These are phyloP conservation scores for Eupeodes latifasciatus DNA, from an alignment of 2,888 invertebrate genomes.

Conservation along the genomic window DNA sequence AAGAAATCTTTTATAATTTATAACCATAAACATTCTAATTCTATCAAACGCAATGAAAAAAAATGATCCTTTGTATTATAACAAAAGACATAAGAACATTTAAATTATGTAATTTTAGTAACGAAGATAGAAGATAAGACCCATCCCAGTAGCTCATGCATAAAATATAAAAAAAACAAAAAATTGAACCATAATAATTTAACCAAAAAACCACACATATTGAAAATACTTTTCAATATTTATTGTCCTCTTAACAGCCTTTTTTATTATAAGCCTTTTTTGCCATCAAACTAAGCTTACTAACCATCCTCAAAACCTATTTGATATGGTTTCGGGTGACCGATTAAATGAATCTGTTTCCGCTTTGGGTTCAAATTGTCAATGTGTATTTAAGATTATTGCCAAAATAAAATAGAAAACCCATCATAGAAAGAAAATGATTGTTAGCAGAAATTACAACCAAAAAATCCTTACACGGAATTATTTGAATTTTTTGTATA, in stretches of 20 bases:
- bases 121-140: too few relatives aligned
- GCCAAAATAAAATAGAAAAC: conserved; percentile 62
- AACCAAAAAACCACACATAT: conserved; percentile 27
- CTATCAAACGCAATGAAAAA: too few relatives aligned
- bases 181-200: background rate
- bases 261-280: background rate
- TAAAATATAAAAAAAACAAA: background rate
- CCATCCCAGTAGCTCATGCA: too few relatives aligned
- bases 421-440: conserved; percentile 26
- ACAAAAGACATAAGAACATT: too few relatives aligned
- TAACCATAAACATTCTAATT: too few relatives aligned
- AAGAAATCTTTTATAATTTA: too few relatives aligned
- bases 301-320: conserved; percentile 17
- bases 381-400: conserved; percentile 61
- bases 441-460: conserved; percentile 31
- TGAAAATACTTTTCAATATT: conserved; percentile 29
- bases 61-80: too few relatives aligned
- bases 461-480: conserved; percentile 41
- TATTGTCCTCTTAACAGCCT: conserved; percentile 18
- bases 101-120: background rate
- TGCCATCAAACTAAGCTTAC: background rate
- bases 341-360: conserved; percentile 26
- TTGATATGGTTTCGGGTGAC: background rate
- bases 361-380: conserved; percentile 39
- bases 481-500: conserved; percentile 32